phyloP scores from a whole-genome alignment of 2,113 vertebrate species.

The Hemiscyllium ocellatum region DNA sequence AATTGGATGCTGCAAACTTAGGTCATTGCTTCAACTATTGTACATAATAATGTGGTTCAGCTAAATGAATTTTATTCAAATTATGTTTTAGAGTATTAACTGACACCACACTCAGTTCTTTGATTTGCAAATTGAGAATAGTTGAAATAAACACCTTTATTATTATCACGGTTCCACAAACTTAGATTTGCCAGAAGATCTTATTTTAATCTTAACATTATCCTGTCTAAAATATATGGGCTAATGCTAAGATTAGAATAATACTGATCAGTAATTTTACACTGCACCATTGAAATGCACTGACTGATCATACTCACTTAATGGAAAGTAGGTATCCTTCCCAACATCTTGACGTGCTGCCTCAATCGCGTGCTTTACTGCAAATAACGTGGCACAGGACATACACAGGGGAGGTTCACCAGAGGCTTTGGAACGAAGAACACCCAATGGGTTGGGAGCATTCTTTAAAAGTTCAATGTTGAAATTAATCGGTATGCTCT shows the following conservation, averaged over 20 bases:
- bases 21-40: neutral
- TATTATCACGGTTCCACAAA: neutral
- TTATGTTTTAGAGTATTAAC: neutral
- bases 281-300: slow-evolving; percentile 27
- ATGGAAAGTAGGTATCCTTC: slow-evolving; percentile 39
- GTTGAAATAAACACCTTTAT: neutral
- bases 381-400: slow-evolving; percentile 27
- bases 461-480: slow-evolving; percentile 33
- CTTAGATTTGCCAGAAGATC: neutral
- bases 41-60: neutral
- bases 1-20: neutral
- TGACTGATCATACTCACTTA: slow-evolving; percentile 33
- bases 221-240: neutral
- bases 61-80: neutral
- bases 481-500: slow-evolving; percentile 37
- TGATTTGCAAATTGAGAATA: neutral
- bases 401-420: slow-evolving; percentile 37
- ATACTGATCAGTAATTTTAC: neutral
- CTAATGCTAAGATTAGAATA: neutral
- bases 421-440: slow-evolving; percentile 37
- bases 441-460: slow-evolving; percentile 33
- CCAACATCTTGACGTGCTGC: neutral
- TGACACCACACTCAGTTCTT: neutral
- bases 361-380: slow-evolving; percentile 39
- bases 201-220: neutral